These are phyloP conservation scores for Siphonodentalium dalli DNA, from an alignment of 2,888 invertebrate genomes.

Conservation along the genomic window DNA sequence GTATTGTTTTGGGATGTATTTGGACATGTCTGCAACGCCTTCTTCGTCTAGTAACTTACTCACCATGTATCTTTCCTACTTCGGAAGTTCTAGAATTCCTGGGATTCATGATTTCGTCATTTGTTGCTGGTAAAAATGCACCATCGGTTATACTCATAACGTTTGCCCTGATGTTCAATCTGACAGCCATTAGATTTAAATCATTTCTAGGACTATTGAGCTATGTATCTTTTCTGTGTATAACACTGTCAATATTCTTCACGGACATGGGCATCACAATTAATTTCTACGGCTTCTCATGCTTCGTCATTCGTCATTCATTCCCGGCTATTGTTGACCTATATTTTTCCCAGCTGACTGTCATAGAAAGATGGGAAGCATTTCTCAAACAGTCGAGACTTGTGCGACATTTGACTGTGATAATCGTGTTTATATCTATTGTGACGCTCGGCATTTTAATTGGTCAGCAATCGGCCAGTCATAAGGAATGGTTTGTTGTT, in stretches of 20 bases:
- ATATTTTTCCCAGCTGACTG: constrained; percentile 52
- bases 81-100: constrained; percentile 51
- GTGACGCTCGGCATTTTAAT: constrained; percentile 40
- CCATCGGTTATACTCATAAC: constrained; percentile 43
- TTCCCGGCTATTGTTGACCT: constrained; percentile 56
- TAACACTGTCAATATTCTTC: constrained; percentile 41
- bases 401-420: constrained; percentile 39
- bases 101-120: constrained; percentile 52
- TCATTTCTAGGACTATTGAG: constrained; percentile 49
- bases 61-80: constrained; percentile 37
- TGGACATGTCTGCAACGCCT: constrained; percentile 49
- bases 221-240: constrained; percentile 38
- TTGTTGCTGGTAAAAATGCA: constrained; percentile 46
- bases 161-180: constrained; percentile 48
- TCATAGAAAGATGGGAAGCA: constrained; percentile 58
- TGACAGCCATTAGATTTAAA: constrained; percentile 57
- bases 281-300: constrained; percentile 54
- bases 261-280: constrained; percentile 43
- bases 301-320: constrained; percentile 50
- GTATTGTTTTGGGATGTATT: constrained; percentile 44
- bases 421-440: constrained; percentile 43
- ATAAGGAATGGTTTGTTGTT: constrained; percentile 65
- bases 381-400: constrained; percentile 44
- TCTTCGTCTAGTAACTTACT: constrained; percentile 34
- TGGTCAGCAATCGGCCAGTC: constrained; percentile 49